A percentile compares a stretch with the other conserved stretches of the same genome.
phyloP scores from a whole-genome alignment of 2,888 invertebrate species.

The Lasioglossum villosulum region DNA sequence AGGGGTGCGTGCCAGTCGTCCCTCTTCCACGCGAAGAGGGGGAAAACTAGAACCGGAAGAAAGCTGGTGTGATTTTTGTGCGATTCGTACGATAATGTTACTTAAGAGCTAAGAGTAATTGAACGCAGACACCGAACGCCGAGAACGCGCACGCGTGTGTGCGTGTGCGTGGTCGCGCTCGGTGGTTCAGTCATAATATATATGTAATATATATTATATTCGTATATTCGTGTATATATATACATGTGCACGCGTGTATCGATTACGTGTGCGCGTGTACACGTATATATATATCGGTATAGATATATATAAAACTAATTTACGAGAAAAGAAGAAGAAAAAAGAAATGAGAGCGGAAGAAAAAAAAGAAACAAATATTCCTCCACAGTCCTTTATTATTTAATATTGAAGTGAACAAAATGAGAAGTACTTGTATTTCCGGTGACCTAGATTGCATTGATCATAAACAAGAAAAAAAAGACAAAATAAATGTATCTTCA shows the following conservation, averaged over 20 bases:
- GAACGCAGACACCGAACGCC: slow-evolving; percentile 70
- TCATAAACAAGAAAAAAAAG: slow-evolving; percentile 86
- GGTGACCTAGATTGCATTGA: slow-evolving; percentile 85
- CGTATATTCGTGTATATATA: slow-evolving; percentile 68
- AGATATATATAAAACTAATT: slow-evolving; percentile 77
- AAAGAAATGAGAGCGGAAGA: slow-evolving; percentile 28
- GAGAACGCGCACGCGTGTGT: slow-evolving; percentile 44
- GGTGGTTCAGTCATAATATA: slow-evolving; percentile 84
- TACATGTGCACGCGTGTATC: slow-evolving; percentile 75
- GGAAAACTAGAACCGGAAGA: slow-evolving; percentile 67
- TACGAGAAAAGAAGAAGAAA: slow-evolving; percentile 75
- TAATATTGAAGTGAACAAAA: slow-evolving; percentile 76
- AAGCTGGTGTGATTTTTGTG: slow-evolving; percentile 80
- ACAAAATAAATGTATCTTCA: slow-evolving; percentile 91
- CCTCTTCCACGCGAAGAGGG: slow-evolving; percentile 50
- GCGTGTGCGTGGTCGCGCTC: slow-evolving; percentile 67
- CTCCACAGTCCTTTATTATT: slow-evolving; percentile 84
- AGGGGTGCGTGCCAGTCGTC: slow-evolving; percentile 71
- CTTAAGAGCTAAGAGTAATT: slow-evolving; percentile 76
- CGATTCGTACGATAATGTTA: slow-evolving; percentile 80
- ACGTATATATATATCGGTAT: slow-evolving; percentile 68
- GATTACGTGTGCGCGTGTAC: slow-evolving; percentile 81
- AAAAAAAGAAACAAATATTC: slow-evolving; percentile 77
- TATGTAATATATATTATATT: slow-evolving; percentile 84
- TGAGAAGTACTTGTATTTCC: slow-evolving; percentile 84